Base-by-base conservation (phyloP, 2,797 vertebrate genomes). In the Oophaga sylvatica region DNA sequence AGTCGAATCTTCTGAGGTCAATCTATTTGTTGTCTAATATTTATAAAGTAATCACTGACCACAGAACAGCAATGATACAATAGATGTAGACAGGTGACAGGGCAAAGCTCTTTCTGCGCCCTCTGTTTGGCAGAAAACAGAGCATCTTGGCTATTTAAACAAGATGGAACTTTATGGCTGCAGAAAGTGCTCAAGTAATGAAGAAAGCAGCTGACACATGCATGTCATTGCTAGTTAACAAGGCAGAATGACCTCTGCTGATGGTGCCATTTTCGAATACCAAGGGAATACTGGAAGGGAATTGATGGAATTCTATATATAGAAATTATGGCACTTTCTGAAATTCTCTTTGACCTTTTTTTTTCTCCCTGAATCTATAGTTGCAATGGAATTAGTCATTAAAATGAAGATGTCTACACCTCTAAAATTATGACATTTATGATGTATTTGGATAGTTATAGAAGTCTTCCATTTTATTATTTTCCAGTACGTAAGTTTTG, bases 181-280 rank as follows among this genome's bases (percentile, higher is more conserved):
- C 56, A 80, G 87, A 87, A 67, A 56, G 75, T 11, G 26, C 59
- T n/a, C 59, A 29, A 41, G 41, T 79, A 53, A 45, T 85, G 76
- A 81, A 85, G 83, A 84, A 71, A 57, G 17, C 41, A 59, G 65
- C 60, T 82, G 77, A 62, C 83, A 75, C 13, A 62, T 45, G 84
- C 48, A 78, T 85, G 87, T 84, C 87, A 85, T 41, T 76, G 26
- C 10, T 20, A 20, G 20, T 85, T 85, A 85, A 85, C 26, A n/a
- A 65, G 70, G 53, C 29, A 65, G 17, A 57, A 57, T 85, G 87
- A 84, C 83, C 78, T 88, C 82, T 68, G 87, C 83, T 88, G 78
- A 81, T 79, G 65, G 26, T 59, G 87, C 57, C 59, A 79, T 81
- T 85, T 16, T 56, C 35, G 17, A 67, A 45, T 62, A 81, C 56